Conservation (phyloP, 1,140 invertebrate genomes). For the Chironomus striatipennis region DNA sequence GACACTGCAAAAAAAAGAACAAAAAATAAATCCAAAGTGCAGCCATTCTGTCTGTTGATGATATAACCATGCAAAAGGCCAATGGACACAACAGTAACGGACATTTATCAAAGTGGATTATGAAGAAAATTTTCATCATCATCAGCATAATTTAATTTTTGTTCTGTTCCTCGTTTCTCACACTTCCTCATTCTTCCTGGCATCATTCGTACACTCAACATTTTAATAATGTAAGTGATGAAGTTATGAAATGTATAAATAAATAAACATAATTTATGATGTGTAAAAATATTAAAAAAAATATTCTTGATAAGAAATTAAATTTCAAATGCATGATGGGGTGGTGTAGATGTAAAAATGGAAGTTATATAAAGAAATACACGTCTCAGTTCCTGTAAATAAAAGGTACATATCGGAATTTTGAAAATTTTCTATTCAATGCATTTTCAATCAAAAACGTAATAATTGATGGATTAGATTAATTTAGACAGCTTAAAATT, state of each 20-base stretch:
- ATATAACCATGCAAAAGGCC: neutral
- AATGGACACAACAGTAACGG: neutral
- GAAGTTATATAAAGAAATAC: no score
- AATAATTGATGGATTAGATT: no score
- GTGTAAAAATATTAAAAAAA: neutral
- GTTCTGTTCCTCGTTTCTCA: neutral
- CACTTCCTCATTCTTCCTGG: no score
- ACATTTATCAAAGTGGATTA: neutral
- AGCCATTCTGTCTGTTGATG: neutral
- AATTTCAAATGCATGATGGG: neutral
- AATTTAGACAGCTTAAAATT: no score
- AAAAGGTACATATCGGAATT: no score
- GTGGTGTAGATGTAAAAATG: no score
- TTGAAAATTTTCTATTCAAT: no score
- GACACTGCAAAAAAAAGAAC: neutral
- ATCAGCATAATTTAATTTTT: neutral
- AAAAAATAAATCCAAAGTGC: neutral
- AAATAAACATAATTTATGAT: conserved; percentile 8
- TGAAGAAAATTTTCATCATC: neutral
- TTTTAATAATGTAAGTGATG: conserved; percentile 5
- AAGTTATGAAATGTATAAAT: neutral
- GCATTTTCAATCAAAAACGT: no score
- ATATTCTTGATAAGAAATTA: conserved; percentile 9
- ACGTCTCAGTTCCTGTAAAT: no score
- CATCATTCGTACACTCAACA: no score